These are phyloP conservation scores for Laupala kohalensis DNA, from an alignment of 1,140 invertebrate genomes.

Conservation along the genomic window DNA sequence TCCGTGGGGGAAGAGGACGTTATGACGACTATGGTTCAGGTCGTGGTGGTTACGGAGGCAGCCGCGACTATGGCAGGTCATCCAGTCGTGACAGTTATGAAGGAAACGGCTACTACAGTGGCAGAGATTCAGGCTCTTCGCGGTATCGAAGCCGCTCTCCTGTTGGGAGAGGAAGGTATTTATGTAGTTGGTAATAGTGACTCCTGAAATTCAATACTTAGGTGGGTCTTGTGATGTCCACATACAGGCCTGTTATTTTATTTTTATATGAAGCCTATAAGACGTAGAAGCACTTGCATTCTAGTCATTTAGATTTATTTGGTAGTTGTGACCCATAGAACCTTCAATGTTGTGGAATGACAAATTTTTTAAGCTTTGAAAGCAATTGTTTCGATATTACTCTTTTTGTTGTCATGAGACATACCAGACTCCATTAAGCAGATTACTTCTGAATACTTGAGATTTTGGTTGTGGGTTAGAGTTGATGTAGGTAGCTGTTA, in stretches of 20 bases:
- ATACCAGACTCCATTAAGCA: background rate
- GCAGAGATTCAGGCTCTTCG: constrained; percentile 28
- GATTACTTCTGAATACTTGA: no score
- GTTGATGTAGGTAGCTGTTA: background rate
- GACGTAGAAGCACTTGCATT: background rate
- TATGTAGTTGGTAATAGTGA: constrained; percentile 8
- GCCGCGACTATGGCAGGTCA: constrained; percentile 19
- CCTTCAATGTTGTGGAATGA: background rate
- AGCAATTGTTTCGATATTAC: background rate
- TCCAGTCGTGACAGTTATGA: constrained; percentile 28
- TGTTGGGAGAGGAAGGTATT: constrained; percentile 37
- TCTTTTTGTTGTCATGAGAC: background rate
- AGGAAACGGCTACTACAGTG: constrained; percentile 21
- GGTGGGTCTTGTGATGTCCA: background rate
- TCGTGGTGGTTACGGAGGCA: constrained; percentile 25
- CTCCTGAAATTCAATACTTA: background rate
- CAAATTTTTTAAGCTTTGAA: background rate
- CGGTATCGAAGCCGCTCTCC: constrained; percentile 40
- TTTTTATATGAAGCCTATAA: background rate
- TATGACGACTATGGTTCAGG: constrained; percentile 22
- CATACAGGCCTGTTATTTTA: background rate
- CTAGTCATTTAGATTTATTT: no score
- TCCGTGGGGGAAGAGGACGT: constrained; percentile 29
- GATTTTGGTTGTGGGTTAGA: background rate
- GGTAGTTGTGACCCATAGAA: background rate